Evolutionary conservation across 2,888 invertebrate genomes (phyloP).

Genomic region (Myopa testacea): DNA sequence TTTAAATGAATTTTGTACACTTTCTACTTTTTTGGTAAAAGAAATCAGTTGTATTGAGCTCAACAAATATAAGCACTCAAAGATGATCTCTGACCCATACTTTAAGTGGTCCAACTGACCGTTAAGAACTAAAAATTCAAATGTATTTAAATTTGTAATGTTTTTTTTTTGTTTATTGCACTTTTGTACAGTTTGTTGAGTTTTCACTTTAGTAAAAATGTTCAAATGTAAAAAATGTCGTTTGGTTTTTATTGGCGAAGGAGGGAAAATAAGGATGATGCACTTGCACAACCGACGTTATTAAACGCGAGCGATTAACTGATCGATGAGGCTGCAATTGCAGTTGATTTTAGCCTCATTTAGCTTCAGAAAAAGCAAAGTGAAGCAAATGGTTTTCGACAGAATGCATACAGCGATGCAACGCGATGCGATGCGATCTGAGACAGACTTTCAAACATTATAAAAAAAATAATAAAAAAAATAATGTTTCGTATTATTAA

Average conservation of each 20-base stretch:
- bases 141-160: no score
- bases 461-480: conserved; percentile 19
- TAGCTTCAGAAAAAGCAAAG: conserved; percentile 4
- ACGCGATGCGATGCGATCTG: neutral
- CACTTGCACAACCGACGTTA: conserved; percentile 59
- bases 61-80: no score
- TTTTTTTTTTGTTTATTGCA: no score
- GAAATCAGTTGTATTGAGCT: no score
- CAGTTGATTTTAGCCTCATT: conserved; percentile 60
- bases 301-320: conserved; percentile 65
- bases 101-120: no score
- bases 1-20: neutral
- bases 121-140: no score
- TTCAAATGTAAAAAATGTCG: neutral
- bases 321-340: conserved; percentile 57
- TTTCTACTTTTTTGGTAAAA: neutral
- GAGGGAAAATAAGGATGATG: neutral
- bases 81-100: no score
- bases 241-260: conserved; percentile 1
- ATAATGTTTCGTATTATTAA: neutral
- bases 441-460: conserved; percentile 30
- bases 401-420: neutral
- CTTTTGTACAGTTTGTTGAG: no score
- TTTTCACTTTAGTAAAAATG: neutral
- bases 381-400: conserved; percentile 15